Evolutionary conservation across 2,888 invertebrate species (phyloP).

Genomic region (Cepaea hortensis): DNA sequence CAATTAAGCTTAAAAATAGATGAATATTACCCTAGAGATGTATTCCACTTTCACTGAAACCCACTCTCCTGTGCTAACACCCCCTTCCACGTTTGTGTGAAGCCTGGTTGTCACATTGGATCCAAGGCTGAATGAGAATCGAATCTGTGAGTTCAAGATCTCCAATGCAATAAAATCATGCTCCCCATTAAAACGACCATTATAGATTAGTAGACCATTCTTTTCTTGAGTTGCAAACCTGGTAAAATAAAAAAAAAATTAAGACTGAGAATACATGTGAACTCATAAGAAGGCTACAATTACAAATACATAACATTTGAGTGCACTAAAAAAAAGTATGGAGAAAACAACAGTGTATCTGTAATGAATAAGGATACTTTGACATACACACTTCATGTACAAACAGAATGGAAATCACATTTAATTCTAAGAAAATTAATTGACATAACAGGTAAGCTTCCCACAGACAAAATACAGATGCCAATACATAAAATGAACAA

Average conservation of each 20-base stretch:
- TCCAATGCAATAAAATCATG: conserved; percentile 95
- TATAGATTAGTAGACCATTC: conserved; percentile 92
- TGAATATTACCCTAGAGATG: conserved; percentile 84
- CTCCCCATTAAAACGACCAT: conserved; percentile 95
- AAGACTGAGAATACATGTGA: neutral
- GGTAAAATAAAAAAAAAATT: conserved; percentile 40
- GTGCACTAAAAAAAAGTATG: no score
- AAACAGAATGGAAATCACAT: no score
- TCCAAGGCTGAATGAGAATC: conserved; percentile 92
- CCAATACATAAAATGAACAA: no score
- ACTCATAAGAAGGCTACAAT: neutral
- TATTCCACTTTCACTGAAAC: conserved; percentile 90
- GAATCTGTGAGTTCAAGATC: conserved; percentile 83
- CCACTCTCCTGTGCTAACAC: conserved; percentile 92
- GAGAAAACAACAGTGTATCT: no score
- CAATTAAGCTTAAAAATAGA: neutral
- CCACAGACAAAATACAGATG: no score
- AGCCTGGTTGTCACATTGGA: conserved; percentile 80
- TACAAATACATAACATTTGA: no score
- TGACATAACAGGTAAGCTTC: no score
- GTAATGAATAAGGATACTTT: no score
- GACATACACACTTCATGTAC: no score
- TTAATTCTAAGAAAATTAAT: no score
- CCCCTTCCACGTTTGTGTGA: conserved; percentile 81
- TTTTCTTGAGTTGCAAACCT: conserved; percentile 91